Evolutionary conservation across 2,113 vertebrate genomes (phyloP).

Genomic region (Anarhynchus alexandrinus): DNA sequence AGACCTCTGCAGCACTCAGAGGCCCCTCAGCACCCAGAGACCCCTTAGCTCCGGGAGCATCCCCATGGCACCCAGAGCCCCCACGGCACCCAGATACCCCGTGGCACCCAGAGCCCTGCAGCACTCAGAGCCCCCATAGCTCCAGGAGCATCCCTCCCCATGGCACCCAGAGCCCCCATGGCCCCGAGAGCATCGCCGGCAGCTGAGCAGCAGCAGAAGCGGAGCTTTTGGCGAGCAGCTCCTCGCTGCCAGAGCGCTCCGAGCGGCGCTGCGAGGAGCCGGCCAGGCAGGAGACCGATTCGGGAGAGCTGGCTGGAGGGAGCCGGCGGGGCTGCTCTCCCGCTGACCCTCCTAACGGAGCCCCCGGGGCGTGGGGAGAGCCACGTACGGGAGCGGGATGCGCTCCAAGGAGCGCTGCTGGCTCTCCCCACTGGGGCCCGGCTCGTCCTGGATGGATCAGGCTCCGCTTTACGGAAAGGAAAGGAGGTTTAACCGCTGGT

Average conservation of each 20-base stretch:
- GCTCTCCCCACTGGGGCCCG: neutral
- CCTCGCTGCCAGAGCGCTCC: fast-evolving
- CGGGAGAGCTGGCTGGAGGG: neutral
- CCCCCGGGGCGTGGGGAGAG: neutral
- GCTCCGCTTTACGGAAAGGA: neutral
- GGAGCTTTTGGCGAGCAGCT: neutral
- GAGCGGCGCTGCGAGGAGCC: neutral
- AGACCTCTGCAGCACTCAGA: no score
- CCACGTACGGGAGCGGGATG: neutral
- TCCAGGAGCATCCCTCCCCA: no score
- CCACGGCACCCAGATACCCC: no score
- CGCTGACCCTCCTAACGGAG: neutral
- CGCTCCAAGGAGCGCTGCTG: neutral
- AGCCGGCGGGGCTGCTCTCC: neutral
- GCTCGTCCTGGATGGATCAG: neutral
- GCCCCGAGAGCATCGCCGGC: neutral
- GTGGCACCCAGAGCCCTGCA: no score
- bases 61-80: no score
- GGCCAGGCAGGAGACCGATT: neutral
- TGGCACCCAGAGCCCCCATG: no score
- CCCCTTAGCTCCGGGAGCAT: no score
- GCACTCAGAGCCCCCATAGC: no score
- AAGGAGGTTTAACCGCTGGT: neutral
- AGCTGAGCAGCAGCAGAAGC: neutral
- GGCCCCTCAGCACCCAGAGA: no score